phyloP scores from a whole-genome alignment of 1,140 invertebrate genomes.

The Drosophila virilis region DNA sequence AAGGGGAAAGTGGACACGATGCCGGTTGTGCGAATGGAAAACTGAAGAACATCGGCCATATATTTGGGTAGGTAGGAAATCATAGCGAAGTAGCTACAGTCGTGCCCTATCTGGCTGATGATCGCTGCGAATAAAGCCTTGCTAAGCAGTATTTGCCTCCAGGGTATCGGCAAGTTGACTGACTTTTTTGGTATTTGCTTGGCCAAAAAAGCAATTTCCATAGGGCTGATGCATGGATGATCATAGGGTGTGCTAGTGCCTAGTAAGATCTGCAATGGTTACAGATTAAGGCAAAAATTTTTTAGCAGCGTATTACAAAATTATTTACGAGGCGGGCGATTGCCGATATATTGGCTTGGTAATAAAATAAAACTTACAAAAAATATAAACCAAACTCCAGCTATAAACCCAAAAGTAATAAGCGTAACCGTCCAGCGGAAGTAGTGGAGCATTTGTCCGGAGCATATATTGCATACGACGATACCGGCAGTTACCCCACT shows the following conservation, averaged over 20 bases:
- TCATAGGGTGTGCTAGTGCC: slow-evolving; percentile 87
- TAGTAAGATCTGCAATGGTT: slow-evolving; percentile 47
- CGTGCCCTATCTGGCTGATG: slow-evolving; percentile 88
- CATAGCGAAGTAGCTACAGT: slow-evolving; percentile 95
- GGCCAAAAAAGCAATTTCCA: slow-evolving; percentile 88
- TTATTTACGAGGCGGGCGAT: no score
- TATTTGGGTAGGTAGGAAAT: slow-evolving; percentile 91
- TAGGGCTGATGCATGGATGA: slow-evolving; percentile 89
- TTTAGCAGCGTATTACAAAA: no score
- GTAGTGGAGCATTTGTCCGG: slow-evolving; percentile 87
- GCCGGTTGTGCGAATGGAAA: slow-evolving; percentile 50
- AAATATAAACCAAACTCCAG: slow-evolving; percentile 88
- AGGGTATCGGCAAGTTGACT: slow-evolving; percentile 84
- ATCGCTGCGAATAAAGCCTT: slow-evolving; percentile 86
- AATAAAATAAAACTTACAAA: slow-evolving; percentile 85
- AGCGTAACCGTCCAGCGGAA: slow-evolving; percentile 90
- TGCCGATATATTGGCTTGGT: no score
- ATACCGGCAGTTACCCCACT: slow-evolving; percentile 89
- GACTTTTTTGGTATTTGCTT: slow-evolving; percentile 48
- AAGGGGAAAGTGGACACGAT: slow-evolving; percentile 59
- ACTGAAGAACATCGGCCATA: slow-evolving; percentile 52
- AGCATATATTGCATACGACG: slow-evolving; percentile 88
- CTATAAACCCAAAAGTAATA: slow-evolving; percentile 90
- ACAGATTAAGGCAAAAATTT: no score
- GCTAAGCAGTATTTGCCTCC: slow-evolving; percentile 87